Evolutionary conservation across 2,113 vertebrate species (phyloP).

Genomic region (Cryptotis parvus): DNA sequence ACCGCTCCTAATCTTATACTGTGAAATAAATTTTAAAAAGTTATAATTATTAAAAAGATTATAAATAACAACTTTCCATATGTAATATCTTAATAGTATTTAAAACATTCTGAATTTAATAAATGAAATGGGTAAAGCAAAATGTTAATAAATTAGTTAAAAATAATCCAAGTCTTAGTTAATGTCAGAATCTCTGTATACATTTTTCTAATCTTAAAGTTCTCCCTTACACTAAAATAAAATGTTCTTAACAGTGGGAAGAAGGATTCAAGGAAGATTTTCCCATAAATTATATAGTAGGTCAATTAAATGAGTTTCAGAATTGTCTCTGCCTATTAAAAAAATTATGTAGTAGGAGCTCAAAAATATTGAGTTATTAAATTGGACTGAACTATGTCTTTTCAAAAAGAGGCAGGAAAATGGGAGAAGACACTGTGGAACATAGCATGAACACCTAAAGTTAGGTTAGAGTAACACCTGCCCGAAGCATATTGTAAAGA

Average conservation of each 20-base stretch:
- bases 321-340: too few species aligned
- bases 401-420: conserved; percentile 36
- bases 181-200: conserved; percentile 24
- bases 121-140: conserved; percentile 50
- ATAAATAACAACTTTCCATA: conserved; percentile 44
- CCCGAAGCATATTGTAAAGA: conserved; percentile 33
- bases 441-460: not conserved
- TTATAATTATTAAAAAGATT: conserved; percentile 44
- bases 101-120: conserved; percentile 55
- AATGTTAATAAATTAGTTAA: conserved; percentile 43
- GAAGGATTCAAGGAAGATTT: not conserved
- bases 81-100: conserved; percentile 44
- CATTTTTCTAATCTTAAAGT: not conserved
- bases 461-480: conserved; percentile 28
- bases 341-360: conserved; percentile 26
- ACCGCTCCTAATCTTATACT: conserved; percentile 32
- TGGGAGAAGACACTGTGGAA: conserved; percentile 44
- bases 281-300: conserved; percentile 19
- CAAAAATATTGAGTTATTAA: conserved; percentile 28
- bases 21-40: not conserved
- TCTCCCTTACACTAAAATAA: conserved; percentile 49
- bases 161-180: conserved; percentile 1
- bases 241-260: conserved; percentile 17
- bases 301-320: too few species aligned
- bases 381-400: not conserved